A percentile compares a stretch with the other conserved stretches of the same genome.
These are phyloP conservation scores for Pristionchus fissidentatus DNA, from an alignment of 2,888 invertebrate species.

Conservation along the genomic window DNA sequence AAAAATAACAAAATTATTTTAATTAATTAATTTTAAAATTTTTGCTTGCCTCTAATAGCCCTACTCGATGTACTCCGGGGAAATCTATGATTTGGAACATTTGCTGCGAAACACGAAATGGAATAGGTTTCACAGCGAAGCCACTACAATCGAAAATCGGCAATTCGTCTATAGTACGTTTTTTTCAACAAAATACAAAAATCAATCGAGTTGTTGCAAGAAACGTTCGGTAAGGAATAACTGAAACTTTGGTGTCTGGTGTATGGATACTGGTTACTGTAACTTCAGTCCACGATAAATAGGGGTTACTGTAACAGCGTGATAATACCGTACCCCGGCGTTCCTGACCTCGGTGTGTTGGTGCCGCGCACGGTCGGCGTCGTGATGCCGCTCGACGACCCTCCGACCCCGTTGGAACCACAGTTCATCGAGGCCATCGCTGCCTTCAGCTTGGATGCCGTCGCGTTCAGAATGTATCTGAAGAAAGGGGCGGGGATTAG, in stretches of 20 bases:
- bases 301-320: background rate
- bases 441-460: constrained; percentile 42
- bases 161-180: too few relatives aligned
- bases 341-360: constrained; percentile 47
- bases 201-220: too few relatives aligned
- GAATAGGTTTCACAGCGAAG: too few relatives aligned
- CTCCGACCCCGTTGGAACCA: background rate
- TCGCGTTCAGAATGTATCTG: constrained; percentile 31
- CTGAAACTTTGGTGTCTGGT: too few relatives aligned
- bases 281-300: constrained; percentile 31
- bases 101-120: too few relatives aligned
- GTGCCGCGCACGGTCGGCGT: background rate
- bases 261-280: constrained; percentile 30
- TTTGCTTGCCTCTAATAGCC: too few relatives aligned
- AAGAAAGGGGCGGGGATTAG: background rate
- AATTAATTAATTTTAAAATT: too few relatives aligned
- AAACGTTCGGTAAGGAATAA: too few relatives aligned
- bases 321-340: background rate
- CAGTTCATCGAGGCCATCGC: constrained; percentile 37
- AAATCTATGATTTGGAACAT: too few relatives aligned
- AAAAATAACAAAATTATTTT: background rate
- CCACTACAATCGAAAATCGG: too few relatives aligned
- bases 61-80: too few relatives aligned
- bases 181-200: too few relatives aligned
- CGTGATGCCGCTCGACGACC: background rate